Conservation (phyloP, 2,113 vertebrate species). For the Oriolus oriolus region DNA sequence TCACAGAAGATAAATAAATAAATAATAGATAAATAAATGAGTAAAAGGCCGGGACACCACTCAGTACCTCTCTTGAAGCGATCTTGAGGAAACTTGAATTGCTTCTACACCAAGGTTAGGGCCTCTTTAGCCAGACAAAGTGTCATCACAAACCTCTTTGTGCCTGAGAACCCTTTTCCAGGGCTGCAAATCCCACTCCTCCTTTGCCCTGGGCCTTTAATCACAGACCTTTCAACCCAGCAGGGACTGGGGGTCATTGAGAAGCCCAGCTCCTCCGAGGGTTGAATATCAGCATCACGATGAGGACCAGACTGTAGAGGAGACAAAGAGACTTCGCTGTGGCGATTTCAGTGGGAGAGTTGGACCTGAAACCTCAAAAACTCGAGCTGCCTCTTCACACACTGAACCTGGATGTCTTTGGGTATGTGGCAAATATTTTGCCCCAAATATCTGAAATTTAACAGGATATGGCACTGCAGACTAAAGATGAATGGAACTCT, state of each 20-base stretch:
- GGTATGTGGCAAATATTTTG: neutral
- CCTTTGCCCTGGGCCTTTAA: neutral
- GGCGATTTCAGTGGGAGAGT: neutral
- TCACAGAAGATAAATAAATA: neutral
- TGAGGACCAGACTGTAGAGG: neutral
- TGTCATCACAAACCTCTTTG: neutral
- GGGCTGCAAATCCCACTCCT: neutral
- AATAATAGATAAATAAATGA: neutral
- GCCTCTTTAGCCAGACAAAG: neutral
- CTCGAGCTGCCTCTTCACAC: neutral
- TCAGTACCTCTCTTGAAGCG: neutral
- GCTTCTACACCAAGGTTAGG: neutral
- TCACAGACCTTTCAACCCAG: neutral
- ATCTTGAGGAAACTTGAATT: neutral
- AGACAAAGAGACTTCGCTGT: neutral
- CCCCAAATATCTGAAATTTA: neutral
- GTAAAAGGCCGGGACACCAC: neutral
- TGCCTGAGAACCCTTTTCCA: neutral
- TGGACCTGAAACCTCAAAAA: neutral
- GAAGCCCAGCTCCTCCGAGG: neutral
- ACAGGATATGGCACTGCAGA: neutral
- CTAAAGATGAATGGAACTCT: neutral
- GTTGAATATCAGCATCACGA: fast-evolving
- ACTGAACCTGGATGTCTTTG: neutral
- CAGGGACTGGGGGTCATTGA: fast-evolving